Conservation (phyloP, 2,888 invertebrate species). For the Hoplodrina ambigua region DNA sequence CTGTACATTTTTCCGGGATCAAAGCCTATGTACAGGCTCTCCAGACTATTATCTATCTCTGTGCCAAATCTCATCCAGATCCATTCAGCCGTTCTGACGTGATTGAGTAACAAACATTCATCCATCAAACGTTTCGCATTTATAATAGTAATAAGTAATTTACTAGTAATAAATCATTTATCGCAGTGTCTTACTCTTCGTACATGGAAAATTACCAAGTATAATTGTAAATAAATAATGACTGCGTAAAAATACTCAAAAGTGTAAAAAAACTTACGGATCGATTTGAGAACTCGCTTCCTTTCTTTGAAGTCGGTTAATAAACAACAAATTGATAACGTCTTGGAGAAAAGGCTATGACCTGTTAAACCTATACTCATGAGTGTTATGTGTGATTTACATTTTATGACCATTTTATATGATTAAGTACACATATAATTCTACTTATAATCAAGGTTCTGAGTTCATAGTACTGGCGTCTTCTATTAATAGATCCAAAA, state of each 20-base stretch:
- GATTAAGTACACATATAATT: not conserved
- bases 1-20: no score
- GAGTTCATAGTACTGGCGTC: not conserved
- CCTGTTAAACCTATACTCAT: not conserved
- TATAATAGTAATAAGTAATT: no score
- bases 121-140: no score
- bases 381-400: not conserved
- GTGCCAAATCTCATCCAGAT: no score
- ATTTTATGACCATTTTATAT: slow-evolving; percentile 14
- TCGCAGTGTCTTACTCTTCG: no score
- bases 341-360: slow-evolving; percentile 1
- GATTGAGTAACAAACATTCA: no score
- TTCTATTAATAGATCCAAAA: not conserved
- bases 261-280: no score
- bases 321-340: slow-evolving; percentile 5
- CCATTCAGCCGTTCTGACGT: no score
- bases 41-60: no score
- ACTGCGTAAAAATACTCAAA: not conserved
- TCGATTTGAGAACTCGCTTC: not conserved
- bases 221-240: not conserved
- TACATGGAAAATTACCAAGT: not conserved
- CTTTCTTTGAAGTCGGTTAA: not conserved
- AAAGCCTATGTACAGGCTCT: no score
- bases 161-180: no score
- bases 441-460: not conserved